Base-by-base conservation (phyloP, 2,113 vertebrate genomes). In the Mustela lutreola region DNA sequence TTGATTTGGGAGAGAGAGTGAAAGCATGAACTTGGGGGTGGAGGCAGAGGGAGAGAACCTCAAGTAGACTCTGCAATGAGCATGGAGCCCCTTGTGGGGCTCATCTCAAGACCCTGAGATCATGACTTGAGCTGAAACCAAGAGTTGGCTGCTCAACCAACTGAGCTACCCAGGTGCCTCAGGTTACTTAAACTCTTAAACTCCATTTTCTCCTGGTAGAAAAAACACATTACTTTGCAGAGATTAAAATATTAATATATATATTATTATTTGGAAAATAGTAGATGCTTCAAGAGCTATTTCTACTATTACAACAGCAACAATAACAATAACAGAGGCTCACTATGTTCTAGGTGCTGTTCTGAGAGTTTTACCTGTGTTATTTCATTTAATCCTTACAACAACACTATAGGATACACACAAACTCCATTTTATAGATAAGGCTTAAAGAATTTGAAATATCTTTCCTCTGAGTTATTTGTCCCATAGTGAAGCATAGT, bases 221-320 rank as follows among this genome's bases (percentile, higher is more conserved):
- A 18, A 45, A 18, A 48, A 19, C 2, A 50, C 18, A 22, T 33
- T 50, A 36, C 36, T 80, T 95, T 81, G 31, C 28, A 89, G 71
- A 94, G n/a, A 33, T 93, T 85, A 93, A 65, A 79, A 89, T 73
- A 91, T 53, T 83, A 45, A 90, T 92, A 1, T 36, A 1, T 36
- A 21, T 88, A 14, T 76, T 14, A 16, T 6, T 70, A 1, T 79
- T 81, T 95, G 36, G 50, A 73, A 96, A 94, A 92, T 10, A 94
- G 31, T 36, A 53, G 65, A 48, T 90, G 48, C 39, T 84, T 79
- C 50, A 39, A 56, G 90, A 90, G 92, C 15, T 31, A 1, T 56
- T 81, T 63, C 50, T 92, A 42, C 5, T 60, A 50, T n/a, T n/a
- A 50, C 3, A 62, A 22, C 22, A 62, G 22, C 5, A 75, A 18